Evolutionary conservation across 2,797 vertebrate species (phyloP), one percentile per base, ranked within the genome.

Genomic region (Acropternis orthonyx): DNA sequence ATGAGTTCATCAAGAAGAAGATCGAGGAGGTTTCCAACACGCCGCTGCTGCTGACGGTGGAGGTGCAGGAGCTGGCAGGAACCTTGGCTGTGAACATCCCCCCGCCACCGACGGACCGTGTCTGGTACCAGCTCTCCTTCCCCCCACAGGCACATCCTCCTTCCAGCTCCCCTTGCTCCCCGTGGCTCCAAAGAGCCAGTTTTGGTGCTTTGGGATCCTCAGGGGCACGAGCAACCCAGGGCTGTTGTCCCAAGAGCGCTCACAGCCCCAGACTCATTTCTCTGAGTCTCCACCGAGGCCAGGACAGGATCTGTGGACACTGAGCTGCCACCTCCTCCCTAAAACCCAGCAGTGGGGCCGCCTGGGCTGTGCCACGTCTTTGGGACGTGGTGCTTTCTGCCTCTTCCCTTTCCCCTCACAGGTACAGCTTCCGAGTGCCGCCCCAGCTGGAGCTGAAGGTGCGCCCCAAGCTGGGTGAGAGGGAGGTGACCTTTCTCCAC

Each of bases 11-110:
- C 88, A 99, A 98, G 95, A 99, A 99, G 98, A 99, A 99, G 97
- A 98, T 99, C 3, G 98, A 99, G 94, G 98, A 99, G 96, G 98
- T 99, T 97, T 99, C 98, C 97, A 99, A 99, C 98, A 99, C 98
- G 0, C 99, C 98, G 0, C 95, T 99, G 94, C 98, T 99, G 96
- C 98, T 99, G 84, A 98, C 98, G 0, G 99, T 99, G 90, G 99
- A 99, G 97, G 98, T 99, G 62, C 98, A 98, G 85, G 98, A 99
- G 95, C 95, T 99, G 95, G 98, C 98, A 3, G 99, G 99, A 41
- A 97, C 98, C 11, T 95, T 99, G 94, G 97, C 98, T 0, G 81
- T 99, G 95, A 99, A 99, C 92, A 97, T 99, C 81, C 99, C 99
- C 6, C 98, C 99, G 0, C 99, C 99, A 0, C 99, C 98, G 0